Evolutionary conservation across 2,888 invertebrate genomes (phyloP).

Genomic region (Cyaniris semiargus): DNA sequence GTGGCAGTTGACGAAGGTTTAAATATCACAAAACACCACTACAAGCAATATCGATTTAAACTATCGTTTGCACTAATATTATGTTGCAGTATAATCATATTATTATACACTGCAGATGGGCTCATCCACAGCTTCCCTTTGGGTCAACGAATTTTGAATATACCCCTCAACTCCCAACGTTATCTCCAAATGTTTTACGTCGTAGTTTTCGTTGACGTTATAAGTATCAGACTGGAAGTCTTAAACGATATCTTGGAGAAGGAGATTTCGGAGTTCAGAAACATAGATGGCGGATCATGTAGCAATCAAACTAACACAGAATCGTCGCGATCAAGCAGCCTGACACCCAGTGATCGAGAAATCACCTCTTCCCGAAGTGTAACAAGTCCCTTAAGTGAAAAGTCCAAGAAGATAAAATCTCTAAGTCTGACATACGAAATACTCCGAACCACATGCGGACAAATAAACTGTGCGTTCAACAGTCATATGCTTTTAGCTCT

Average conservation of each 20-base stretch:
- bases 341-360: neutral
- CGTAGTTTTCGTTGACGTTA: neutral
- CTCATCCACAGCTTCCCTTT: neutral
- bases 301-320: neutral
- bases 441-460: neutral
- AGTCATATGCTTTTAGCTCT: neutral
- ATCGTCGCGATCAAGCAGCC: neutral
- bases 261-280: neutral
- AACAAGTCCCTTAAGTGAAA: neutral
- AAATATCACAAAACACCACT: neutral
- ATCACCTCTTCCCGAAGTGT: neutral
- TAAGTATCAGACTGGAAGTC: neutral
- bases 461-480: neutral
- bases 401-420: neutral
- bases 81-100: neutral
- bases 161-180: neutral
- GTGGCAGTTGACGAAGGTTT: neutral
- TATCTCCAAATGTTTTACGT: neutral
- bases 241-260: neutral
- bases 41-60: neutral
- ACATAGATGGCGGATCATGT: neutral
- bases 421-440: neutral
- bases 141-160: neutral
- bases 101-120: neutral
- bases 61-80: neutral